Percentiles rank a stretch among this genome's conserved stretches.
Conservation (phyloP, 1,140 invertebrate genomes). For the Bursaphelenchus mucronatus region DNA sequence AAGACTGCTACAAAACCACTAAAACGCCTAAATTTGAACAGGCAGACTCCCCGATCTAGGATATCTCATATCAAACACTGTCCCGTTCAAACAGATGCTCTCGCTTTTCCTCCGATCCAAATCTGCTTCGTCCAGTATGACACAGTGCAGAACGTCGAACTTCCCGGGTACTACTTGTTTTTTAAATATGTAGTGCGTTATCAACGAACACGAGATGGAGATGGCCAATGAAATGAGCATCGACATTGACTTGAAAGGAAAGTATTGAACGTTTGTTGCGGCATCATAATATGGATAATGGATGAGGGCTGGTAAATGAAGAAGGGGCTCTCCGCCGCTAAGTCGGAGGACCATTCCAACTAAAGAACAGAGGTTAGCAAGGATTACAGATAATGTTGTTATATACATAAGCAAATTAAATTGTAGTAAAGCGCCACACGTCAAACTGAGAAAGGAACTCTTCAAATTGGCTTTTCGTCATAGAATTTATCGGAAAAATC, state of each 20-base stretch:
- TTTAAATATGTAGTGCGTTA: slow-evolving; percentile 67
- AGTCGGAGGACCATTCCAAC: slow-evolving; percentile 80
- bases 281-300: slow-evolving; percentile 64
- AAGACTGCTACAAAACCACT: no score
- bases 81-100: no score
- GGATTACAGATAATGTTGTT: slow-evolving; percentile 17
- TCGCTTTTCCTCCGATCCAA: no score
- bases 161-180: slow-evolving; percentile 76
- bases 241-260: slow-evolving; percentile 64
- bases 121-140: slow-evolving; percentile 72
- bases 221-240: slow-evolving; percentile 70
- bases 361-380: slow-evolving; percentile 65
- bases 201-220: slow-evolving; percentile 62
- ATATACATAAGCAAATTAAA: slow-evolving; percentile 7
- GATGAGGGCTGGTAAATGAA: slow-evolving; percentile 72
- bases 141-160: slow-evolving; percentile 84
- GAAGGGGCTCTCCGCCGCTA: slow-evolving; percentile 77
- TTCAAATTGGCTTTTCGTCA: no score
- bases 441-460: no score
- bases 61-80: no score
- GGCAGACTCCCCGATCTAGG: no score
- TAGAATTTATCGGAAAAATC: no score
- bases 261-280: slow-evolving; percentile 60
- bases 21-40: no score
- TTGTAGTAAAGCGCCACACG: no score